A percentile compares a stretch with the other conserved stretches of the same genome.
phyloP scores from a whole-genome alignment of 2,888 invertebrate genomes.

The Andrena camellia region DNA sequence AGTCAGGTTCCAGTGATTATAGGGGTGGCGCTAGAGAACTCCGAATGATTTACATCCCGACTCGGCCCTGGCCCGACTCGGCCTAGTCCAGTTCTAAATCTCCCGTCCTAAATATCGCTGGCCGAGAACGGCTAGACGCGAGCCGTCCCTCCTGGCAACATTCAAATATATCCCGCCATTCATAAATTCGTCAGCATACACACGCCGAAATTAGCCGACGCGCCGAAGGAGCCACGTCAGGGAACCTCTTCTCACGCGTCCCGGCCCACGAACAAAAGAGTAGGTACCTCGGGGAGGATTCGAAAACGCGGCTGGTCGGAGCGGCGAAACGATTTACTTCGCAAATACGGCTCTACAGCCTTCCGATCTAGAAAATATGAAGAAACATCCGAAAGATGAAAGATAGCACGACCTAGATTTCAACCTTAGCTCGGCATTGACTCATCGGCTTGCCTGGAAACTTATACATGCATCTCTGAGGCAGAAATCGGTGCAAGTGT shows the following conservation, averaged over 20 bases:
- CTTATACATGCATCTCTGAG: no score
- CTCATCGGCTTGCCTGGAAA: no score
- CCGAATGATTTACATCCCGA: conserved; percentile 83
- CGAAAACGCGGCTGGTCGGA: neutral
- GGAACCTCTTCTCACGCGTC: conserved; percentile 58
- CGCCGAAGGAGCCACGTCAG: conserved; percentile 33
- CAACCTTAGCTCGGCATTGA: no score
- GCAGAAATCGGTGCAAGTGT: no score
- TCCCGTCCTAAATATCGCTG: conserved; percentile 78
- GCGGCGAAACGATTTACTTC: neutral
- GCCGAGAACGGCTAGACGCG: conserved; percentile 77
- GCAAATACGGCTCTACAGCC: neutral
- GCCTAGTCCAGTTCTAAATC: conserved; percentile 81
- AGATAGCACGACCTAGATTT: no score
- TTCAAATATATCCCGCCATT: conserved; percentile 84
- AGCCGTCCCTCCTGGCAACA: conserved; percentile 84
- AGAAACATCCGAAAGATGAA: no score
- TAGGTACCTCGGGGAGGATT: neutral
- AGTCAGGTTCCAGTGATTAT: conserved; percentile 81
- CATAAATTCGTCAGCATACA: conserved; percentile 84
- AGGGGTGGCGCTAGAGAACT: conserved; percentile 84
- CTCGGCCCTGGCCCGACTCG: conserved; percentile 58
- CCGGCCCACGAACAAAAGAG: conserved; percentile 22
- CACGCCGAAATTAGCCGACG: conserved; percentile 77
- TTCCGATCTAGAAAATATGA: neutral